Evolutionary conservation across 2,113 vertebrate species (phyloP), one percentile per base, ranked within the genome.

Genomic region (Thunnus maccoyii): DNA sequence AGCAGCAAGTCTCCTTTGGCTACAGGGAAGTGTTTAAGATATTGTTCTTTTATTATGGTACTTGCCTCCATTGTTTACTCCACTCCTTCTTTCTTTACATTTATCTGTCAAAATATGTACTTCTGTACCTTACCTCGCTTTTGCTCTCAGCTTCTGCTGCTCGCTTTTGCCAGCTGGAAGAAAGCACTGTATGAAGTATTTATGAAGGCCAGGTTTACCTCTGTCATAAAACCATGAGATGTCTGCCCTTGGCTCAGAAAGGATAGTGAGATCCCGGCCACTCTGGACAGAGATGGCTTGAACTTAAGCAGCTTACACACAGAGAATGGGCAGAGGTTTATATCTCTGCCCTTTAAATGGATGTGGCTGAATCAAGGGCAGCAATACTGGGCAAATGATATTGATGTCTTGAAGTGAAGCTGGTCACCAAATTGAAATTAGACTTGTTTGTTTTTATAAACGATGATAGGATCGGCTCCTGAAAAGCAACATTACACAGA

Each of bases 181-280:
- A 83, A 86, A 90, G 47, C 66, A 51, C 22, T 44, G 56, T 73
- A 50, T 92, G 84, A 91, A 91, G 87, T 90, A 87, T 94, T 94
- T 91, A 93, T 88, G 81, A 89, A 88, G 89, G 70, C 64, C 73
- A 76, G 84, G 76, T 91, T 91, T 91, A 88, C 80, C 78, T 85
- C 86, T 66, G 66, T 80, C 71, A 85, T 93, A 84, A 91, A 93
- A 86, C 78, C 71, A 56, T 81, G 86, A 85, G 81, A 80, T 80
- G 70, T 76, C 87, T 84, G 88, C 78, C 86, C 90, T 93, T 86
- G 86, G 83, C 84, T 86, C 77, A 83, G 63, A 84, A 72, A 83
- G 72, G 50, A 84, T 64, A 81, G 82, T 82, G 85, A 89, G 79
- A 84, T 83, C 79, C 51, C 62, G 52, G 78, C 72, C 76, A 74